These are phyloP conservation scores for Mustela nigripes DNA, from an alignment of 2,113 vertebrate species.

Conservation along the genomic window DNA sequence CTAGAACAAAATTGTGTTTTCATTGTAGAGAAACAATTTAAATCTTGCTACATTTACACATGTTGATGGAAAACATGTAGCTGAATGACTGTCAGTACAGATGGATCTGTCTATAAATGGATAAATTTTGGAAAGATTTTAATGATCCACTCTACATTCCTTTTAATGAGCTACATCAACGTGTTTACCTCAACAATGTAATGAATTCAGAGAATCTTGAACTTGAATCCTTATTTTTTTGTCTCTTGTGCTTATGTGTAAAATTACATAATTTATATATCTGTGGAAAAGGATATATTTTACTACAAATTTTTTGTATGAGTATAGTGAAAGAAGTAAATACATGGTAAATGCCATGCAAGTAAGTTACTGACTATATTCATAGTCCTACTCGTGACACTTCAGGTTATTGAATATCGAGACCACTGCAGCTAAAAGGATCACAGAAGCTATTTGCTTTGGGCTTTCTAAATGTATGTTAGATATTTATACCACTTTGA, in stretches of 20 bases:
- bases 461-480: background rate
- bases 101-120: conserved; percentile 64
- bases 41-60: conserved; percentile 74
- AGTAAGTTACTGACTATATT: background rate
- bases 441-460: background rate
- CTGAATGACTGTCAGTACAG: conserved; percentile 5
- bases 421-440: background rate
- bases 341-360: background rate
- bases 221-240: conserved; percentile 69
- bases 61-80: conserved; percentile 60
- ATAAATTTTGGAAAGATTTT: conserved; percentile 5
- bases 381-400: background rate
- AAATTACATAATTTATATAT: conserved; percentile 55
- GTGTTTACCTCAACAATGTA: conserved; percentile 80
- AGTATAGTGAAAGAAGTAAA: conserved; percentile 28
- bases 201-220: conserved; percentile 70
- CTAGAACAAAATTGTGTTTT: conserved; percentile 72
- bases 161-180: conserved; percentile 54
- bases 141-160: conserved; percentile 55
- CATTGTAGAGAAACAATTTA: conserved; percentile 64
- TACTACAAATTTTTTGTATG: background rate
- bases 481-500: conserved; percentile 12
- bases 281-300: conserved; percentile 37
- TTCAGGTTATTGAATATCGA: background rate
- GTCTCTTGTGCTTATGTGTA: conserved; percentile 58